These are phyloP conservation scores for Nasonovia ribisnigri DNA, from an alignment of 2,888 invertebrate species.

Conservation along the genomic window DNA sequence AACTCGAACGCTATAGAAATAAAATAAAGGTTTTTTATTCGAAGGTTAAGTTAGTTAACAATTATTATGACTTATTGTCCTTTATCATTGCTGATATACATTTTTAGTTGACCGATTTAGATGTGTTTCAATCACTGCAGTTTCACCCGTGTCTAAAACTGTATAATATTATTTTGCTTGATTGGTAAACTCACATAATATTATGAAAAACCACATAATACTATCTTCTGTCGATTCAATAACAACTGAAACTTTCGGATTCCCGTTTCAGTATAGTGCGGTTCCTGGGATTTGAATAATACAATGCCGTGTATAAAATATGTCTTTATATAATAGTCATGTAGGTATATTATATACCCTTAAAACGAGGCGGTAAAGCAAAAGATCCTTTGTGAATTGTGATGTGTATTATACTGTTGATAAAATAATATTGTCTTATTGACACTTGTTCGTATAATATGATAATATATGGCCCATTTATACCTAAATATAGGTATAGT, in stretches of 20 bases:
- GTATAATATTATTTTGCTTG: not conserved
- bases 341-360: not conserved
- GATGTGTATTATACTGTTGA: not conserved
- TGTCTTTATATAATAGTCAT: not conserved
- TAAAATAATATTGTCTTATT: slow-evolving; percentile 14
- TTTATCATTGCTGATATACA: not conserved
- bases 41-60: not conserved
- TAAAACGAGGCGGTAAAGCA: not conserved
- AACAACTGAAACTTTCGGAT: not conserved
- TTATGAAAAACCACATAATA: not conserved
- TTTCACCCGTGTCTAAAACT: not conserved
- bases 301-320: not conserved
- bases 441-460: slow-evolving; percentile 9
- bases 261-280: not conserved
- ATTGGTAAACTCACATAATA: not conserved
- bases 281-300: not conserved
- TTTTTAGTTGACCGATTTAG: not conserved
- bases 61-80: not conserved
- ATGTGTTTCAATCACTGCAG: not conserved
- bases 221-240: not conserved
- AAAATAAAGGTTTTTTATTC: not conserved
- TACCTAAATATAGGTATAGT: not conserved
- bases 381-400: not conserved
- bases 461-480: not conserved
- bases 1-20: not conserved